phyloP scores from a whole-genome alignment of 2,797 vertebrate genomes.

The Crenuchus spilurus region DNA sequence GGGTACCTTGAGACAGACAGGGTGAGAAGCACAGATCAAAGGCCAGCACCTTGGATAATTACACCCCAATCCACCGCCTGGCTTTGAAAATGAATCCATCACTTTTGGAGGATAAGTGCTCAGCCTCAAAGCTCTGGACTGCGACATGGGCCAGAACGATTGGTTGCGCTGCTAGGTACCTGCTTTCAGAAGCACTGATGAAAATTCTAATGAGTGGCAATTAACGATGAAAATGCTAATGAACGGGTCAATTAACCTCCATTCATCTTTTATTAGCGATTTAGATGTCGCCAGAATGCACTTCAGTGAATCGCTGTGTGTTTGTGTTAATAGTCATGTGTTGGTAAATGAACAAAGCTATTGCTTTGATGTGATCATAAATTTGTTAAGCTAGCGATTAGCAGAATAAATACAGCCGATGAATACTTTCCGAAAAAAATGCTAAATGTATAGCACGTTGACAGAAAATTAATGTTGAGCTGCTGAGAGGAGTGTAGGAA shows the following conservation, averaged over 20 bases:
- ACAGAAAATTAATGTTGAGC: not conserved
- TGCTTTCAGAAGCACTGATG: constrained; percentile 22
- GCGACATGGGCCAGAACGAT: constrained; percentile 56
- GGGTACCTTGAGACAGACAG: constrained; percentile 58
- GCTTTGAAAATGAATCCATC: constrained; percentile 68
- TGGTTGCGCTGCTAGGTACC: not conserved
- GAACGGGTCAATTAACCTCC: constrained; percentile 42
- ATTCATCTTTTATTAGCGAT: constrained; percentile 43
- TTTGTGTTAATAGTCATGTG: constrained; percentile 2
- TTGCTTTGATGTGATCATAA: constrained; percentile 21
- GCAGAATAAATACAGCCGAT: constrained; percentile 8
- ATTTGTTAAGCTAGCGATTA: not conserved
- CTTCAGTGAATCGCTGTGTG: constrained; percentile 7
- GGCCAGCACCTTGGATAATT: constrained; percentile 72
- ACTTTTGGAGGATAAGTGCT: constrained; percentile 59
- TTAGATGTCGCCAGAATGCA: constrained; percentile 11
- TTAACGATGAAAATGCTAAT: constrained; percentile 47
- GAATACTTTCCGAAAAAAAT: too few relatives aligned
- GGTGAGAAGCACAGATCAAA: constrained; percentile 63
- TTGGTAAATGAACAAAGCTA: constrained; percentile 15
- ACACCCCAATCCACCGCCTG: constrained; percentile 63
- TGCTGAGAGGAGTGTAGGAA: not conserved
- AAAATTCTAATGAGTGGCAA: constrained; percentile 33
- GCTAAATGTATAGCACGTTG: not conserved
- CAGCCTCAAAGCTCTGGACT: constrained; percentile 50